Evolutionary conservation across 2,113 vertebrate genomes (phyloP), one percentile per base, ranked within the genome.

Genomic region (Struthidea cinerea): DNA sequence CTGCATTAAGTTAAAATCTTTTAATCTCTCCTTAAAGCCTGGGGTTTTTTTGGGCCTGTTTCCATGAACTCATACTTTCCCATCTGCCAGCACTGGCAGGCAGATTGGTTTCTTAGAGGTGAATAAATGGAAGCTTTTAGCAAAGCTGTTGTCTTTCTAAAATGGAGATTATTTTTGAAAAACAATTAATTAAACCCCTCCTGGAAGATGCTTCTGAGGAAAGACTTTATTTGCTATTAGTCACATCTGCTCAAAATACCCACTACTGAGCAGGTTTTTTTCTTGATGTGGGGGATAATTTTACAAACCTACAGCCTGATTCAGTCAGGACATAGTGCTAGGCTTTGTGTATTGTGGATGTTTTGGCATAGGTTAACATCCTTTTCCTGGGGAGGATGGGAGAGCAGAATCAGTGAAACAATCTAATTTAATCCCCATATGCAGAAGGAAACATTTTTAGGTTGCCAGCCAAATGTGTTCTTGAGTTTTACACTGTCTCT

Each of bases 91-190:
- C 44, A 24, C 61, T 76, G 74, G 26, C 61, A 87, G 70, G 67
- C 85, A 90, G 73, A 71, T 79, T 71, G 35, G 13, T 90, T 93
- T 57, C 84, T 68, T 82, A 55, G 74, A 94, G 41, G 70, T 91
- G 78, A 87, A 93, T 76, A 94, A 93, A 79, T 41, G 23, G 61
- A 91, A 76, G 47, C 19, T 82, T 90, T 93, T 56, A 93, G 61
- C 44, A 76, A 82, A 91, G 74, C n/a, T 64, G 56, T 70, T 87
- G 37, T 87, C 59, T 74, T 70, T 81, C 68, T 83, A 14, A 81
- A 81, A 87, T 33, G 8, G 57, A 63, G 39, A 30, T 78, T 59
- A 84, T 74, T 93, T 94, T 71, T 95, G 5, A 87, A 81, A 81
- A 87, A 68, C 83, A 73, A 47, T 82, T 91, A 67, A 78, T 89